Evolutionary conservation across 2,888 invertebrate species (phyloP).

Genomic region (Drosophila quasianomalipes): DNA sequence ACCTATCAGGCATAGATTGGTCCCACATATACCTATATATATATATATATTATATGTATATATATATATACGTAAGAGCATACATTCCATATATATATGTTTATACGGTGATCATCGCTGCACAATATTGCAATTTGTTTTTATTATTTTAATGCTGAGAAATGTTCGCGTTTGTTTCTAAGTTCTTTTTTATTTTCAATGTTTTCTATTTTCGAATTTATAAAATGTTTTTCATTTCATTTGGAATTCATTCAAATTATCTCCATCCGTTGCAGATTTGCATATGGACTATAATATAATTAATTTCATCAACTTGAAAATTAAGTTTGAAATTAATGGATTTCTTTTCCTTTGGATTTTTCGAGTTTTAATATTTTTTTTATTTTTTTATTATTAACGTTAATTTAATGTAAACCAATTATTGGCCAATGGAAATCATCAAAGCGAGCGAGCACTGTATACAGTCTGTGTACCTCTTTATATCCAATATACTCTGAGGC

Average conservation of each 20-base stretch:
- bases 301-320: background rate
- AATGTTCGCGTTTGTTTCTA: background rate
- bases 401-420: background rate
- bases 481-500: background rate
- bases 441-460: background rate
- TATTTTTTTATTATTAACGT: background rate
- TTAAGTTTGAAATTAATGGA: background rate
- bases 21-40: background rate
- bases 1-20: constrained; percentile 91
- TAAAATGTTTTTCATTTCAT: background rate
- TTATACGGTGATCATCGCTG: background rate
- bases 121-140: background rate
- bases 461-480: background rate
- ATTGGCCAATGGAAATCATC: background rate
- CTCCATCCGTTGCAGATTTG: background rate
- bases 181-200: background rate
- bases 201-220: background rate
- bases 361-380: background rate
- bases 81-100: constrained; percentile 41
- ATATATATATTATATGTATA: background rate
- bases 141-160: background rate
- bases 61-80: background rate
- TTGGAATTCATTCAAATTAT: background rate
- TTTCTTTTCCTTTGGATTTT: background rate
- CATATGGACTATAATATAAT: background rate